Evolutionary conservation across 2,888 invertebrate species (phyloP).

Genomic region (Trissolcus brochymenae): DNA sequence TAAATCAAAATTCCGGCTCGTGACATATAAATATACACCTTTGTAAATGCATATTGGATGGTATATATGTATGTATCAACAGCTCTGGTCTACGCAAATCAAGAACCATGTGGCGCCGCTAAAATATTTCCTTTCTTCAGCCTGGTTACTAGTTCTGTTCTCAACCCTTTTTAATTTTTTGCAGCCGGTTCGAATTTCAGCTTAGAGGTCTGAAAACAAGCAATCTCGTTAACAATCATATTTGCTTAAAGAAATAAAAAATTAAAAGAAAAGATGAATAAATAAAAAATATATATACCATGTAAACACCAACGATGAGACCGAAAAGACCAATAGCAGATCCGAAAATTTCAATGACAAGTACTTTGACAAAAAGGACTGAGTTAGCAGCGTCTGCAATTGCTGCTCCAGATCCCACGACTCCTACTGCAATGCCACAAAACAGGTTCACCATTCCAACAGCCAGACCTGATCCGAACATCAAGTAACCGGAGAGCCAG

Average conservation of each 20-base stretch:
- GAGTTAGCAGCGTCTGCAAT: conserved; percentile 98
- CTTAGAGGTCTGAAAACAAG: conserved; percentile 79
- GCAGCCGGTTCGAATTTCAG: conserved; percentile 20
- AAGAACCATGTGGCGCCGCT: conserved; percentile 29
- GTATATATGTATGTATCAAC: conserved; percentile 32
- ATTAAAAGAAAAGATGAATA: neutral
- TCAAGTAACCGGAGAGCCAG: conserved; percentile 92
- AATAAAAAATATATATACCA: conserved; percentile 79
- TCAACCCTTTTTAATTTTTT: neutral
- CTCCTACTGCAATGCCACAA: conserved; percentile 97
- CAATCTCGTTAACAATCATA: neutral
- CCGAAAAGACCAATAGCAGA: conserved; percentile 99
- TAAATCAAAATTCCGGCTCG: conserved; percentile 41
- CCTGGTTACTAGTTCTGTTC: conserved; percentile 17
- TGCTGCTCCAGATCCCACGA: conserved; percentile 98
- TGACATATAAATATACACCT: conserved; percentile 21
- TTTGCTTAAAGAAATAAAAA: neutral
- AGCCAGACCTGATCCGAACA: conserved; percentile 97
- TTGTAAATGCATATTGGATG: conserved; percentile 5
- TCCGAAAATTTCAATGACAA: conserved; percentile 99
- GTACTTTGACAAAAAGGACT: conserved; percentile 96
- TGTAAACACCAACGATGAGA: conserved; percentile 97
- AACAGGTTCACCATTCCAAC: conserved; percentile 97
- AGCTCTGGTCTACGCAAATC: conserved; percentile 52
- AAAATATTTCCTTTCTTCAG: conserved; percentile 27